A percentile compares a stretch with the other conserved stretches of the same genome.
Conservation (phyloP, 2,797 vertebrate genomes). For the Morus bassanus region DNA sequence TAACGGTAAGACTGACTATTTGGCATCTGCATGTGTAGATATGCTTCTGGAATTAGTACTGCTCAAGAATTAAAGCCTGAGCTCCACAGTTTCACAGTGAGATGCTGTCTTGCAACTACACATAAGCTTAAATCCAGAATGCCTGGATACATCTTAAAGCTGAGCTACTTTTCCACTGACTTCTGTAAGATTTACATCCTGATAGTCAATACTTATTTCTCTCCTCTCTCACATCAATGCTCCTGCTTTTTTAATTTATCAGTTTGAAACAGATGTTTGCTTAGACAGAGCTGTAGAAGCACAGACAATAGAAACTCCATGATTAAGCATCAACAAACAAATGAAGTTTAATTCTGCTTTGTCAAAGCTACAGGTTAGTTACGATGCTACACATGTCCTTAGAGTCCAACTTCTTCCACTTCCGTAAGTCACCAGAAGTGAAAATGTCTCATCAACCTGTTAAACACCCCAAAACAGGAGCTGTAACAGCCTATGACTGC, state of each 20-base stretch:
- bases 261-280: neutral
- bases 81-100: neutral
- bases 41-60: neutral
- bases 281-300: neutral
- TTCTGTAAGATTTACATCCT: neutral
- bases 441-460: neutral
- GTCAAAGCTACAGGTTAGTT: neutral
- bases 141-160: neutral
- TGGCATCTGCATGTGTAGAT: neutral
- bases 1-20: neutral
- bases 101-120: neutral
- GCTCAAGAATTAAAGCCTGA: neutral
- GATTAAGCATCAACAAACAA: neutral
- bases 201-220: neutral
- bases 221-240: neutral
- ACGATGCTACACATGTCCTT: neutral
- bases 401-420: neutral
- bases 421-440: neutral
- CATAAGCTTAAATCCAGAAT: conserved; percentile 17
- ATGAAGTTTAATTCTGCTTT: neutral
- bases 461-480: neutral
- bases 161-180: neutral
- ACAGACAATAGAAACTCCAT: neutral
- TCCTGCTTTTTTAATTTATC: neutral
- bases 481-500: neutral